phyloP scores from a whole-genome alignment of 2,113 vertebrate genomes.

The Procapra przewalskii region DNA sequence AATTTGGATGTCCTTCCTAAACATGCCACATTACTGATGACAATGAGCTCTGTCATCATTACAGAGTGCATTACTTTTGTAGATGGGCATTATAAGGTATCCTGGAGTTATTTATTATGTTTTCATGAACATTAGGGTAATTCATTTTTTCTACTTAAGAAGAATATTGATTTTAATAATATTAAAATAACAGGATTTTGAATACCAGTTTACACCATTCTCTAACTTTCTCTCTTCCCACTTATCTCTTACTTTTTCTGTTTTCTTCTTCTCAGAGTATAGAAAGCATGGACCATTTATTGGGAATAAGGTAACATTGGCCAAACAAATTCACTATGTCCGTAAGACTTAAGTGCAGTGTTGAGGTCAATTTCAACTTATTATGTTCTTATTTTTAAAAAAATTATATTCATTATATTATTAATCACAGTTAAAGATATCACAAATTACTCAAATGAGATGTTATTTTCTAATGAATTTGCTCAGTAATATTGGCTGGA shows the following conservation, averaged over 20 bases:
- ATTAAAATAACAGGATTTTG: neutral
- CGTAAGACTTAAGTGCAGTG: neutral
- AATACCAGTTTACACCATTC: neutral
- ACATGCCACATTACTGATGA: conserved; percentile 45
- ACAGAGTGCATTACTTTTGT: conserved; percentile 56
- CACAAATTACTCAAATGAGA: neutral
- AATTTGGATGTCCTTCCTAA: conserved; percentile 59
- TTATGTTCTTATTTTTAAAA: neutral
- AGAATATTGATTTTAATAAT: neutral
- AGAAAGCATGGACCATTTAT: neutral
- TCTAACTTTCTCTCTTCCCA: neutral
- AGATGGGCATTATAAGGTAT: conserved; percentile 20
- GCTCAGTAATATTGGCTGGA: neutral
- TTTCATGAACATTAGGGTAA: neutral
- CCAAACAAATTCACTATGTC: neutral
- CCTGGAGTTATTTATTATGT: conserved; percentile 37
- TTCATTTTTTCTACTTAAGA: conserved; percentile 18
- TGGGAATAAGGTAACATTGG: neutral
- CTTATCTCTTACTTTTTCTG: neutral
- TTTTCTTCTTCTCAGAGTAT: neutral
- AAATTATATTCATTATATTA: neutral
- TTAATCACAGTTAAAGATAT: neutral
- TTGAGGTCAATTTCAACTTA: neutral
- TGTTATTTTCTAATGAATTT: neutral
- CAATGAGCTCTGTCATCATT: conserved; percentile 17